Conservation (phyloP, 2,797 vertebrate species). For the Lagorchestes hirsutus region DNA sequence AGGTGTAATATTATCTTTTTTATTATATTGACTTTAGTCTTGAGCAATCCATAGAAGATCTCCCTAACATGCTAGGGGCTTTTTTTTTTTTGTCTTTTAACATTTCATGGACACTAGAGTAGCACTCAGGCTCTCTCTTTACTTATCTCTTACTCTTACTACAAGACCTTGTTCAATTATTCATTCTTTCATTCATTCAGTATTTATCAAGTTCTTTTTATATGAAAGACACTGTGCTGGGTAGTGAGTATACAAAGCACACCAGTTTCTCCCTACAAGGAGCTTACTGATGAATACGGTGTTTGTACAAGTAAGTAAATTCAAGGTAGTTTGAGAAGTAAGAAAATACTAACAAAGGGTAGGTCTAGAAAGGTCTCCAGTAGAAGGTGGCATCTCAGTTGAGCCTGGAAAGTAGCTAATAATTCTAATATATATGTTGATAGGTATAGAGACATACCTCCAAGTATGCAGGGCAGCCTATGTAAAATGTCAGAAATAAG, state of each 20-base stretch:
- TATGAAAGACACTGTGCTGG: background rate
- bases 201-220: background rate
- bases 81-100: background rate
- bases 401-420: background rate
- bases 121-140: background rate
- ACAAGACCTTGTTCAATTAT: background rate
- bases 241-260: background rate
- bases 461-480: background rate
- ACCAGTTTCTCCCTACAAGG: background rate
- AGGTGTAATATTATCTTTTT: background rate
- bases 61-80: background rate
- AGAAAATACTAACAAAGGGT: background rate
- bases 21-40: background rate
- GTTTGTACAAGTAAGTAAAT: background rate
- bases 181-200: background rate
- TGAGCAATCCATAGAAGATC: background rate
- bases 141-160: background rate
- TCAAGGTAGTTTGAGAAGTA: background rate
- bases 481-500: background rate
- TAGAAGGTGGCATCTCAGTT: background rate
- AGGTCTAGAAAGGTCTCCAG: background rate
- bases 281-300: background rate
- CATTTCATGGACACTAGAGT: background rate
- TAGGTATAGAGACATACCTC: background rate
- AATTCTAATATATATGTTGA: background rate